Percentiles rank a stretch among this genome's conserved stretches.
Evolutionary conservation across 37 sponge, comb jelly and placozoan genomes (phyloP).

Genomic region (Crambe crambe): DNA sequence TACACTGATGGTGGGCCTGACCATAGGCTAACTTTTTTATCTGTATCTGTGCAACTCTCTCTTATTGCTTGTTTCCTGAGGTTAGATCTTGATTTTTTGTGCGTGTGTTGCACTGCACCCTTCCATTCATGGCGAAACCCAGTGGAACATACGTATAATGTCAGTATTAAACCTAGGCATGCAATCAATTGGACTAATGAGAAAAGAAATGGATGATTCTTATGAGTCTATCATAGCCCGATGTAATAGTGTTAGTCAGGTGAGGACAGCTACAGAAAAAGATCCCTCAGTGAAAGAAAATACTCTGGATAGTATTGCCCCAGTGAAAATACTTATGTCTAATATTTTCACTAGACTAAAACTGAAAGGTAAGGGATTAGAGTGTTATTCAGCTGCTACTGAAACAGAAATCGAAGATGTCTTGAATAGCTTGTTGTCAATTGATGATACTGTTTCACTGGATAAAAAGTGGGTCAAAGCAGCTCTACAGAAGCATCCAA

Average conservation of each 20-base stretch:
- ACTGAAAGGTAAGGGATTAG: slow-evolving; percentile 12
- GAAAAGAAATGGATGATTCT: background rate
- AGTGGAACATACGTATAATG: slow-evolving; percentile 39
- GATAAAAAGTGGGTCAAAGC: background rate
- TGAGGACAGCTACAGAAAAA: slow-evolving; percentile 8
- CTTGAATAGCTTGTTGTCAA: background rate
- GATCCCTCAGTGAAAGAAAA: background rate
- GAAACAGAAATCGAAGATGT: slow-evolving; percentile 12
- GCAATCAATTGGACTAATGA: slow-evolving; percentile 47
- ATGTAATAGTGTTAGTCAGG: slow-evolving; percentile 17
- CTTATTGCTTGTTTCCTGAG: slow-evolving; percentile 37
- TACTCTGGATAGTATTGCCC: slow-evolving; percentile 3
- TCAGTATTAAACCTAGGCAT: slow-evolving; percentile 42
- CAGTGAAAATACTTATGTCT: slow-evolving; percentile 16
- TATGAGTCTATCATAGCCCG: slow-evolving; percentile 15
- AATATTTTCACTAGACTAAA: background rate
- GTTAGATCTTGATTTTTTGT: slow-evolving; percentile 51
- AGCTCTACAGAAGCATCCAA: background rate
- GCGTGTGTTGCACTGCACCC: slow-evolving; percentile 39
- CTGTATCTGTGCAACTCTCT: slow-evolving; percentile 45
- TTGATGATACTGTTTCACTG: slow-evolving; percentile 7
- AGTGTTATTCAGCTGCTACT: slow-evolving; percentile 3
- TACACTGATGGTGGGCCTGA: slow-evolving; percentile 71
- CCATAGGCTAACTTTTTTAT: slow-evolving; percentile 28
- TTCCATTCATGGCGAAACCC: slow-evolving; percentile 41